Evolutionary conservation across 2,113 vertebrate species (phyloP), one percentile per base, ranked within the genome.

Genomic region (Charadrius vociferus): DNA sequence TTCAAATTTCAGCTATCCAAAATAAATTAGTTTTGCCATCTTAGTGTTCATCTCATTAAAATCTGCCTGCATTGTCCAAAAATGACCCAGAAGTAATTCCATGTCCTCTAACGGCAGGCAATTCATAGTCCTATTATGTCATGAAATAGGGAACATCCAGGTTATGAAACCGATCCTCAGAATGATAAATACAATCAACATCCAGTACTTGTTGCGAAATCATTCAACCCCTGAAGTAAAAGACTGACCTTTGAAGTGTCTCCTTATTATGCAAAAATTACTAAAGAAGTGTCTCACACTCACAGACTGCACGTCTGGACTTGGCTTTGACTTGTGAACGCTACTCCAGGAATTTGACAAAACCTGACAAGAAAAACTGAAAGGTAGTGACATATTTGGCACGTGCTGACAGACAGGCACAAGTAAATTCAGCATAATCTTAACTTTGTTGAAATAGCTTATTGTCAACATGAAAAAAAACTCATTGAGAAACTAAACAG

Each of bases 101-200:
- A 34, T 0, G 3, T 47, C 36, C 34, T 70, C 37, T 23, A n/a
- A 73, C 0, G 2, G 30, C 56, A 86, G 27, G 41, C 5, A 90
- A 26, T 0, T 24, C 2, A 68, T 8, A 73, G 34, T 29, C 7
- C 12, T 3, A 0, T 2, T 20, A 6, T 36, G 24, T 18, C 65
- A 45, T 3, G 13, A 78, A 92, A 74, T 2, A 39, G 43, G 47
- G 30, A 94, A 88, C 47, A 61, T 5, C 14, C 36, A 70, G 49
- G 30, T 68, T 61, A 75, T 1, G 32, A 81, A 93, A 88, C 10
- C 3, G 3, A 37, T 30, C 50, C 43, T 68, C 56, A 65, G 43
- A 63, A 61, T 1, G 6, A 80, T 23, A 93, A 95, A 71, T 23
- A 80, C 34, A 14, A 82, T 30, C 84, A 39, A 6, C 50, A 68